Base-by-base conservation (phyloP, 1,140 invertebrate species). In the Scaptomyza pallida region DNA sequence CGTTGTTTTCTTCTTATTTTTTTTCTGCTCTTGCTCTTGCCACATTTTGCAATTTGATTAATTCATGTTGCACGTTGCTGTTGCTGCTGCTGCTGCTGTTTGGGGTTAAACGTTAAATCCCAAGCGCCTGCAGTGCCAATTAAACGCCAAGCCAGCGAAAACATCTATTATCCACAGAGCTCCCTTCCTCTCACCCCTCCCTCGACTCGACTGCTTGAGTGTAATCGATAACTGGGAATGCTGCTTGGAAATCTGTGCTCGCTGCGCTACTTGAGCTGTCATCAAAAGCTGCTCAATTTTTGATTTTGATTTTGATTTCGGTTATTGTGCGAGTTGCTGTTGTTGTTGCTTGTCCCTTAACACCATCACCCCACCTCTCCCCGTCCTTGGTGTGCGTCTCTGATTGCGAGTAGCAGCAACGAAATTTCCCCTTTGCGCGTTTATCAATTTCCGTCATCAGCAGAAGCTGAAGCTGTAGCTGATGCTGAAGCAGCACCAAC, bases 261-360 rank as follows among this genome's bases (percentile, higher is more conserved):
- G 33, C 47, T 45, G 55, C 26, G 79, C 72, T 63, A 81, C 78
- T 86, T 75, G 78, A 88, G 78, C 82, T 88, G 82, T 88, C 82
- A 88, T 88, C 82, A 82, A 88, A 88, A 88, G 82, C 83, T 88
- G 82, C 83, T 88, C 82, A 88, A 88, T 82, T 86, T 86, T 81
- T 86, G 82, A 86, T 88, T 83, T 75, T 63, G 81, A 77, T 85
- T 86, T 80, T 86, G 76, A 81, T 85, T 86, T 80, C 75, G 76
- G 63, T 76, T 78, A 72, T 76, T 69, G 76, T 67, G 26, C 26
- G 47, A 60, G 52, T 72, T 61, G n/a, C n/a, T 43, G 23, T 16
- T 0, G 17, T n/a, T 21, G 21, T 21, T 21, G 23, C 23, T 23
- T 3, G 1, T 23, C 4, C 6, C 6, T 23, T 23, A 2, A 2